Evolutionary conservation across 2,888 invertebrate genomes (phyloP).

Genomic region (Strigamia transsilvanica): DNA sequence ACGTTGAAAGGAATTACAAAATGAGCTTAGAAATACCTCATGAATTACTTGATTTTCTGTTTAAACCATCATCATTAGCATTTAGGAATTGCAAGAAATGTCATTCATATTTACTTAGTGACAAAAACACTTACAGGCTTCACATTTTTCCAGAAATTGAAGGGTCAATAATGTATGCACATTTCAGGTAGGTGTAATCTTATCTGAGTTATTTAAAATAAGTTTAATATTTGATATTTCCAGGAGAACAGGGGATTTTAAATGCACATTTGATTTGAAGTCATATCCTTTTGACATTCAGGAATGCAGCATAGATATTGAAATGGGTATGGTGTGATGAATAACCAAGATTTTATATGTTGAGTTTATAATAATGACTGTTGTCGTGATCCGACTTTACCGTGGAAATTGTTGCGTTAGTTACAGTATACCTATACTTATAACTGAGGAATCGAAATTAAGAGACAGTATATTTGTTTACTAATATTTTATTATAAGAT

Average conservation of each 20-base stretch:
- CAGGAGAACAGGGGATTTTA: not conserved
- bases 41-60: not conserved
- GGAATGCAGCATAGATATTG: slow-evolving; percentile 1
- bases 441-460: too few species aligned
- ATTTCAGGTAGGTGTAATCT: not conserved
- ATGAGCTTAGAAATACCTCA: not conserved
- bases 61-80: not conserved
- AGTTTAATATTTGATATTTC: too few species aligned
- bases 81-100: not conserved
- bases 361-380: not conserved
- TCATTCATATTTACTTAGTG: not conserved
- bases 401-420: too few species aligned
- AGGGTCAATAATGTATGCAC: not conserved
- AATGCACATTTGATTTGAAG: not conserved
- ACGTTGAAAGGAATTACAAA: not conserved
- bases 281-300: slow-evolving; percentile 16
- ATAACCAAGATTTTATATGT: not conserved
- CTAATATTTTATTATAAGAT: too few species aligned
- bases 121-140: not conserved
- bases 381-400: too few species aligned
- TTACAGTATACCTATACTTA: too few species aligned
- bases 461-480: too few species aligned
- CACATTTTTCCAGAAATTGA: not conserved
- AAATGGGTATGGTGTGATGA: not conserved
- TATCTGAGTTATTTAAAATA: not conserved